A percentile compares a stretch with the other conserved stretches of the same genome.
phyloP scores from a whole-genome alignment of 2,113 vertebrate species.

The Gasterosteus aculeatus region DNA sequence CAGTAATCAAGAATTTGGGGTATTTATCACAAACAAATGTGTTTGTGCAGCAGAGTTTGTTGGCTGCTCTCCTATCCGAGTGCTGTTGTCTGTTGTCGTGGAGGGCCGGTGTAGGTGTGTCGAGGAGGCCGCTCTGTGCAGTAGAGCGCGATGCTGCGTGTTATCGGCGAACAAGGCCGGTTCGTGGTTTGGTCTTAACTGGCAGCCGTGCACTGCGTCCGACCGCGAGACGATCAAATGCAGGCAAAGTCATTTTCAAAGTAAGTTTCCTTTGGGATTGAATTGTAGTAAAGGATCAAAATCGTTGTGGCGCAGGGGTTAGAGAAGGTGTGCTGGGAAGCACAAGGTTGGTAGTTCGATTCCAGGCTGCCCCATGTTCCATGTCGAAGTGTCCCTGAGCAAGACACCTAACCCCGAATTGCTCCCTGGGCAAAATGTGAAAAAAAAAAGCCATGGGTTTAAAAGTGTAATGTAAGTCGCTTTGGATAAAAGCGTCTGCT shows the following conservation, averaged over 20 bases:
- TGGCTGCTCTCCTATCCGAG: background rate
- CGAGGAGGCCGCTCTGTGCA: background rate
- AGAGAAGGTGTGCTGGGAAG: too few species aligned
- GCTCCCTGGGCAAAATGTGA: too few species aligned
- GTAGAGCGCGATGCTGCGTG: too few species aligned
- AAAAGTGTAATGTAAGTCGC: too few species aligned
- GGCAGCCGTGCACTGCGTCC: background rate
- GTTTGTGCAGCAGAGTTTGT: background rate
- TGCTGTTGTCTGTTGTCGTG: background rate
- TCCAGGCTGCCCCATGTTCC: too few species aligned
- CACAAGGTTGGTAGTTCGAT: too few species aligned
- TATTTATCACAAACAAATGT: background rate
- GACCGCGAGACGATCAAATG: background rate
- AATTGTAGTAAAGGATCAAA: background rate
- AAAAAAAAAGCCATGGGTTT: too few species aligned
- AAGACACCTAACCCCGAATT: too few species aligned
- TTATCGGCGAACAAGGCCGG: background rate
- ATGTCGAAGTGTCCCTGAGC: too few species aligned
- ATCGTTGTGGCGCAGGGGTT: too few species aligned
- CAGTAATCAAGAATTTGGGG: slow-evolving; percentile 11
- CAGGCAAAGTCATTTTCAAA: background rate
- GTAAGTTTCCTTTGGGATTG: background rate
- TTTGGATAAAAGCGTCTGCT: too few species aligned
- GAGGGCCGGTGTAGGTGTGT: background rate
- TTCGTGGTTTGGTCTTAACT: background rate